Evolutionary conservation across 1,140 invertebrate genomes (phyloP).

Genomic region (Cylas formicarius): DNA sequence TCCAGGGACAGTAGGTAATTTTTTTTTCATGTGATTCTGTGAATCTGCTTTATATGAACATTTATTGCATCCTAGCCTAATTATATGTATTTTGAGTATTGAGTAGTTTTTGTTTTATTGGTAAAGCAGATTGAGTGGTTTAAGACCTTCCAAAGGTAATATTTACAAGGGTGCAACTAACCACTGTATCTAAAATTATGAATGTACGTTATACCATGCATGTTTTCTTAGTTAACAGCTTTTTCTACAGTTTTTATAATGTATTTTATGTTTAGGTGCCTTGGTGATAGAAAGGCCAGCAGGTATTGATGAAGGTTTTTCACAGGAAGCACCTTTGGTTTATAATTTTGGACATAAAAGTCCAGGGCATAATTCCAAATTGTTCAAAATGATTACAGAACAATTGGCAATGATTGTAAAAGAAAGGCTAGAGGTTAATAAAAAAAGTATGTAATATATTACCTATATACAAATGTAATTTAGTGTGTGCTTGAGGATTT

Average conservation of each 20-base stretch:
- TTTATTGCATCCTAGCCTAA: too few species aligned
- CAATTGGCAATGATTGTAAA: slow-evolving; percentile 81
- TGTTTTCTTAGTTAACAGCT: too few species aligned
- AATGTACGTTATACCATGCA: too few species aligned
- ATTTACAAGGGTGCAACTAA: too few species aligned
- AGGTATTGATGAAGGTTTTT: slow-evolving; percentile 87
- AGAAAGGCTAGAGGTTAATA: slow-evolving; percentile 77
- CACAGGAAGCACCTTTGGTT: slow-evolving; percentile 82
- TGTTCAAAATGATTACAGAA: slow-evolving; percentile 82
- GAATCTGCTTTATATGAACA: too few species aligned
- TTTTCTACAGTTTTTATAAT: too few species aligned
- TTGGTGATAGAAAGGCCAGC: slow-evolving; percentile 85
- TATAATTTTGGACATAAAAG: slow-evolving; percentile 90
- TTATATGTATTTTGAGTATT: too few species aligned
- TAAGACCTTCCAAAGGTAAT: too few species aligned
- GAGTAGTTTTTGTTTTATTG: too few species aligned
- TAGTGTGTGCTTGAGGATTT: slow-evolving; percentile 12
- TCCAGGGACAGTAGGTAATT: slow-evolving; percentile 78
- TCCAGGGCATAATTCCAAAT: slow-evolving; percentile 67
- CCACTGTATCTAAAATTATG: too few species aligned
- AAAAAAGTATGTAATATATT: slow-evolving; percentile 58
- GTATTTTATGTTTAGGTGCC: slow-evolving; percentile 64
- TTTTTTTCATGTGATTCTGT: neutral
- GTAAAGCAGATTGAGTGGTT: too few species aligned
- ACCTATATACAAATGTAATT: slow-evolving; percentile 7